Evolutionary conservation across 2,113 vertebrate species (phyloP).

Genomic region (Monopterus albus): DNA sequence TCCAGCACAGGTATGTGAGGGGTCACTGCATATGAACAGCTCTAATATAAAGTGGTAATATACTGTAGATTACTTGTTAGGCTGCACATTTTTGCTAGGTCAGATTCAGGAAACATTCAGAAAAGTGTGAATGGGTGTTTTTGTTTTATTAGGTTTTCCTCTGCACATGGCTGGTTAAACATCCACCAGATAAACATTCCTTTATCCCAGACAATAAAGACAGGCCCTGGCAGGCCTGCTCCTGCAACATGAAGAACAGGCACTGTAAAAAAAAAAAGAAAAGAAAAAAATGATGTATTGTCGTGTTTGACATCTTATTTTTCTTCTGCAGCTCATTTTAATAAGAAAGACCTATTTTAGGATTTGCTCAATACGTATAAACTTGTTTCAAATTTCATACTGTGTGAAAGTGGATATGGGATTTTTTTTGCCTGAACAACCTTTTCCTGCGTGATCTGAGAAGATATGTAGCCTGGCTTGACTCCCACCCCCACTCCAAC

Average conservation of each 20-base stretch:
- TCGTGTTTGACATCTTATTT: background rate
- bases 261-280: no score
- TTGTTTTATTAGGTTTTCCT: conserved; percentile 11
- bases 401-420: no score
- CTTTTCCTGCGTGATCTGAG: conserved; percentile 32
- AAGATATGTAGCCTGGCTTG: conserved; percentile 5
- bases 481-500: no score
- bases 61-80: no score
- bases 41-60: no score
- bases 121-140: no score
- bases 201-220: conserved; percentile 11
- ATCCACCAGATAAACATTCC: conserved; percentile 14
- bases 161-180: background rate
- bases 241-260: background rate
- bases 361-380: background rate
- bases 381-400: no score
- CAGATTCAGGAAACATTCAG: no score
- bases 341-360: background rate
- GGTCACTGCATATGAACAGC: background rate
- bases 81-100: no score
- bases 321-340: background rate
- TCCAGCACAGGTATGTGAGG: conserved; percentile 64
- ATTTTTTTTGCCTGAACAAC: no score
- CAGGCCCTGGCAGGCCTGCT: conserved; percentile 15
- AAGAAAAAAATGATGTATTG: no score